Base-by-base conservation (phyloP, 30 jellyfish, hydroid and myxozoan genomes). In the Pseudorhiza aurosa region DNA sequence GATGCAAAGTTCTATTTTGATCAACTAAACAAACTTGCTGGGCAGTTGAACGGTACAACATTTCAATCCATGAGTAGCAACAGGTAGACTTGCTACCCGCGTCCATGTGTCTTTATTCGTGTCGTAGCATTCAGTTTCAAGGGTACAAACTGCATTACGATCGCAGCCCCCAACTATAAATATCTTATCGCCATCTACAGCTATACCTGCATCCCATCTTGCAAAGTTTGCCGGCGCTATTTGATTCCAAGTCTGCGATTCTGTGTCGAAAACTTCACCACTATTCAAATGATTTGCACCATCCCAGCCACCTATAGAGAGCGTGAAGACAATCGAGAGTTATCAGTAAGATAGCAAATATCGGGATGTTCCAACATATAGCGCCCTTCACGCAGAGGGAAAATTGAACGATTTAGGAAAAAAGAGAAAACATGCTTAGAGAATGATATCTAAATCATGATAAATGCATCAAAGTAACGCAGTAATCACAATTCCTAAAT, bases 201-300 rank as follows among this genome's bases (percentile, higher is more conserved):
- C 98, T 4, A 91, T 91, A 5, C 98, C 98, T 1, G 98, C 98
- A 72, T 91, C 98, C 98, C 98, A 91, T 25, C 98, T 87, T 9
- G 98, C 89, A 47, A 86, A 50, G 32, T 60, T 42, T 8, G 98
- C 98, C 0, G 98, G 95, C 22, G 92, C 75, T 43, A 91, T 91
- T 22, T 74, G 85, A 30, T 58, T 43, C 98, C 98, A 91, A 9
- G 83, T 58, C 40, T 91, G 96, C 47, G 73, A 19, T 64, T 91
- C 98, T 5, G 95, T 82, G 63, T 91, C 85, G 57, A 75, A 91
- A 17, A 78, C 90, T 32, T 91, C 98, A 58, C 94, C 98, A 29
- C 97, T 74, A 69, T 85, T 84, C 73, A 91, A 65, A 75, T 91
- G 98, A 40, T 67, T 91, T 10, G 87, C 85, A n/a, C 98, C 98